Evolutionary conservation across 2,797 vertebrate genomes (phyloP), one percentile per base, ranked within the genome.

Genomic region (Periparus ater): DNA sequence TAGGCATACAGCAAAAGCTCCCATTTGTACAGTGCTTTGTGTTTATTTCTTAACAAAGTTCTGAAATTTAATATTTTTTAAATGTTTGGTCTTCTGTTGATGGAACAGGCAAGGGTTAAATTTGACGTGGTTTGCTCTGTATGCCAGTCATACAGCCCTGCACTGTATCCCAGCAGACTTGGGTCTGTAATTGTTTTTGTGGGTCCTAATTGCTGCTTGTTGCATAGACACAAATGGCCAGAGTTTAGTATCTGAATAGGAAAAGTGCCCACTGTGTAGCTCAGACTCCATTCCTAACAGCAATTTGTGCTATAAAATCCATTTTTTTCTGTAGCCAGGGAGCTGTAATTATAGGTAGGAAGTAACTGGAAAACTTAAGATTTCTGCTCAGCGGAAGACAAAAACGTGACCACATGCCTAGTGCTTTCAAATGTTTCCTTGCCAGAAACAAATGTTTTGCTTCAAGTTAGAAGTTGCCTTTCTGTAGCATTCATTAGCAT

Each of bases 151-250:
- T 71, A 60, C 21, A 10, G 50, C 40, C 78, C 53, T 74, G 51
- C 9, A 6, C 61, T 87, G 48, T 44, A 67, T 87, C 85, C 57
- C 70, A 70, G 66, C 61, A 95, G 75, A 91, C 87, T 62, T 83
- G 71, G 47, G 42, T 91, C 53, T 85, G 53, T 79, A 88, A 88
- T 82, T 89, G 91, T 44, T 91, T 86, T 89, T 79, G 45, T 94
- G 79, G 88, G 67, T 88, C 91, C 77, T 95, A 87, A 95, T 87
- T 96, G 80, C 92, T 95, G 78, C 71, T 82, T 89, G 74, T 93
- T 95, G 91, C 88, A 80, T 91, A 78, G 95, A 91, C 73, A 70
- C 4, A 16, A 94, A 75, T 83, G 91, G 70, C 65, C 79, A 26
- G 63, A 90, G 63, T 82, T 91, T 48, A 40, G 40, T 63, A 42